Base-by-base conservation (phyloP, 1,140 invertebrate species). In the Brachionus rubens region DNA sequence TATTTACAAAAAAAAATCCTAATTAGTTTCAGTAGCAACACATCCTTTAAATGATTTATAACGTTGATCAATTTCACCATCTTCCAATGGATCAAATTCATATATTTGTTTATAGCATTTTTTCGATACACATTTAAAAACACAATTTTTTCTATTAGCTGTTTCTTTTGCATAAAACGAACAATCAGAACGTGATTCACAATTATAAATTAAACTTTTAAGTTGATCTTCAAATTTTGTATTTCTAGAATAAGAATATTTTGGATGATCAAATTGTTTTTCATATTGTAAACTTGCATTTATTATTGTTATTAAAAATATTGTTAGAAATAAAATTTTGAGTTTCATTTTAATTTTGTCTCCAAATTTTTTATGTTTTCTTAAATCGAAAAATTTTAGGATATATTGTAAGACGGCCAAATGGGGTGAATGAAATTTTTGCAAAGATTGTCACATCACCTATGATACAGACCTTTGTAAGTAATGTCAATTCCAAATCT, bases 31-130 rank as follows among this genome's bases (percentile, higher is more conserved):
- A 16, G 12, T 36, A n/a, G 54, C 26, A 19, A 59, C 54, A 40
- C 68, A 72, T 28, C 68, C 68, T 48, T 72, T 72, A 30, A 72
- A 72, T 12, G 68, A 72, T 21, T 50, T 72, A 24, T 19, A 50
- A 33, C 68, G 30, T 33, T 72, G 68, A 30, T 72, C 68, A 1
- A 72, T 50, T 54, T 72, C 68, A 14, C 68, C 68, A 16, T 50
- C 46, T 26, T 72, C 68, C 6, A 72, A 48, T 21, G 46, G 68
- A 54, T 72, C 68, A 54, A 36, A 54, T 30, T n/a, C 28, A 26
- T 72, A 72, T 28, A 72, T 72, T 72, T 72, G 30, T 36, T 54
- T 33, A 72, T 36, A 72, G 46, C 68, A 72, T 21, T 72, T 72
- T 33, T 72, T 54, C 2, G 68, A 72, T 1, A 72, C n/a, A 54